Percentiles rank a stretch among this genome's conserved stretches.
Evolutionary conservation across 2,888 invertebrate genomes (phyloP).

Genomic region (Phyllotreta striolata): DNA sequence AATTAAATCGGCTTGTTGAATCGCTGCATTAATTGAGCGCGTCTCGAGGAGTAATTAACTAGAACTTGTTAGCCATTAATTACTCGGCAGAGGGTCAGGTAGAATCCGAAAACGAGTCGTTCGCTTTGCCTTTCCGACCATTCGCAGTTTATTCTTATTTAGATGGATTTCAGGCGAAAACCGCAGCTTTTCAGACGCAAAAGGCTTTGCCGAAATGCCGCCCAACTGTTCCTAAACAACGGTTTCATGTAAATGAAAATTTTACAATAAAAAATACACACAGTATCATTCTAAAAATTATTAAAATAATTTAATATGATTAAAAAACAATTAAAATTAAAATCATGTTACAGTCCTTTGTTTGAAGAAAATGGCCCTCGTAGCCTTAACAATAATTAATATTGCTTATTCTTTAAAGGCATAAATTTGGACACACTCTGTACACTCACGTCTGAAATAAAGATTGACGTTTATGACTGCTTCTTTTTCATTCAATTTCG

Average conservation of each 20-base stretch:
- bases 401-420: conserved; percentile 1
- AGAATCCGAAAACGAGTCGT: conserved; percentile 37
- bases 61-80: conserved; percentile 58
- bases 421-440: conserved; percentile 13
- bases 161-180: conserved; percentile 28
- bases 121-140: conserved; percentile 20
- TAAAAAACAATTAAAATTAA: too few species aligned
- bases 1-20: conserved; percentile 58
- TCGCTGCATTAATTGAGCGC: conserved; percentile 58
- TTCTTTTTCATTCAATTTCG: conserved; percentile 56
- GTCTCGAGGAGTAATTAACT: conserved; percentile 56
- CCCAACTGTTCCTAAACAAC: not conserved
- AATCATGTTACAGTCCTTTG: too few species aligned
- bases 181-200: conserved; percentile 15
- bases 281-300: too few species aligned
- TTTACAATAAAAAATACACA: too few species aligned
- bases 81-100: conserved; percentile 50
- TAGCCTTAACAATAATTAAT: too few species aligned
- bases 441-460: conserved; percentile 24
- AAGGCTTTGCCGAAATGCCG: conserved; percentile 24
- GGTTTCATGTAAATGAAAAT: too few species aligned
- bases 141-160: conserved; percentile 30
- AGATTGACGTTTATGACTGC: conserved; percentile 58
- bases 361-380: too few species aligned
- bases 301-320: too few species aligned